Percentiles rank a stretch among this genome's conserved stretches.
Evolutionary conservation across 2,888 invertebrate genomes (phyloP).

Genomic region (Mythimna impura): DNA sequence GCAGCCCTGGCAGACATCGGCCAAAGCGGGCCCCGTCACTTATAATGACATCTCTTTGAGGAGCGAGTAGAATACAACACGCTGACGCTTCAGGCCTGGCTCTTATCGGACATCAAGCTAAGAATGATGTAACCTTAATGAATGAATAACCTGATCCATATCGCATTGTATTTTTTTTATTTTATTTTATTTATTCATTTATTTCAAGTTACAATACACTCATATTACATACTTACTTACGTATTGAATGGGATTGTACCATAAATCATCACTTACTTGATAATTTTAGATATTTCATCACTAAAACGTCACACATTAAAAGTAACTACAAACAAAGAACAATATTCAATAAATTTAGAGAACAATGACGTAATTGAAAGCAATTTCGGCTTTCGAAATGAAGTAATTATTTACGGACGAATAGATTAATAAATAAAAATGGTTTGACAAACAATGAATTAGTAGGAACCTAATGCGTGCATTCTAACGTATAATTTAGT

Average conservation of each 20-base stretch:
- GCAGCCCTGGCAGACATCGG: too few relatives aligned
- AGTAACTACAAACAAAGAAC: slow-evolving; percentile 19
- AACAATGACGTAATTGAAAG: slow-evolving; percentile 29
- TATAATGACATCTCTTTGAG: too few relatives aligned
- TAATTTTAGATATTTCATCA: background rate
- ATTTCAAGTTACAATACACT: too few relatives aligned
- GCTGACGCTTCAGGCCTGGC: too few relatives aligned
- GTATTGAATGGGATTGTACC: too few relatives aligned
- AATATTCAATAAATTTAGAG: slow-evolving; percentile 28
- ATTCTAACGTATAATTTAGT: slow-evolving; percentile 52
- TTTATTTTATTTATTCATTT: too few relatives aligned
- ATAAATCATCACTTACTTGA: background rate
- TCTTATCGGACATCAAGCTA: too few relatives aligned
- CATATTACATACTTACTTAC: too few relatives aligned
- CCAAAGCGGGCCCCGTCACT: too few relatives aligned
- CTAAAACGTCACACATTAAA: slow-evolving; percentile 18
- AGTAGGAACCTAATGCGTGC: slow-evolving; percentile 11
- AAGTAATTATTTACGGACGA: slow-evolving; percentile 28
- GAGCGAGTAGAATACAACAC: too few relatives aligned
- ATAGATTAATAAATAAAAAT: slow-evolving; percentile 9
- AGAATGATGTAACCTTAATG: too few relatives aligned
- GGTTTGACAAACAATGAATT: slow-evolving; percentile 28
- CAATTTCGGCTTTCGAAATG: slow-evolving; percentile 46
- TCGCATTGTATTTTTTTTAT: too few relatives aligned
- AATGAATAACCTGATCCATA: background rate